A percentile compares a stretch with the other conserved stretches of the same genome.
Evolutionary conservation across 2,888 invertebrate species (phyloP).

Genomic region (Drosophila peninsularis): DNA sequence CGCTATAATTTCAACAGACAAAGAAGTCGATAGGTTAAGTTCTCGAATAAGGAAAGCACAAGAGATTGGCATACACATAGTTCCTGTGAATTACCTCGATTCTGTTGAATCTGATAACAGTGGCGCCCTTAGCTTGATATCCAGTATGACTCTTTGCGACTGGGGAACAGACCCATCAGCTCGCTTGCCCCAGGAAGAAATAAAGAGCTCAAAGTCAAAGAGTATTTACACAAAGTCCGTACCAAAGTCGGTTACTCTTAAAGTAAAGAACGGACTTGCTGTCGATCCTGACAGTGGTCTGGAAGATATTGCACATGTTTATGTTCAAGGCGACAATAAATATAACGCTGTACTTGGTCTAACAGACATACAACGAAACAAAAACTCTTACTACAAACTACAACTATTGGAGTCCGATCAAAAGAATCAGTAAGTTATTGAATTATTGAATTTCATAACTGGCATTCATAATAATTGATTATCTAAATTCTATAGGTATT

Average conservation of each 20-base stretch:
- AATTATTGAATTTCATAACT: not conserved
- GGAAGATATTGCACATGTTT: conserved; percentile 92
- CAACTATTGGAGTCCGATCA: conserved; percentile 93
- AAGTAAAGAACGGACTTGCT: conserved; percentile 92
- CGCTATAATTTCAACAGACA: conserved; percentile 90
- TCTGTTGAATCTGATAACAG: conserved; percentile 87
- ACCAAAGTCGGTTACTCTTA: conserved; percentile 88
- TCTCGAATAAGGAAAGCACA: conserved; percentile 88
- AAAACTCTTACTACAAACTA: conserved; percentile 97
- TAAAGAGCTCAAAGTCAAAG: conserved; percentile 87
- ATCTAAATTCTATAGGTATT: conserved; percentile 86
- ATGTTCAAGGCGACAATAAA: conserved; percentile 86
- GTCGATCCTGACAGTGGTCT: conserved; percentile 96
- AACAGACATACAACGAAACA: conserved; percentile 93
- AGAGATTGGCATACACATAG: conserved; percentile 90
- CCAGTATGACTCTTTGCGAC: conserved; percentile 90
- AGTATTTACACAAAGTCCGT: conserved; percentile 87
- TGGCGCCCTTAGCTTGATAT: conserved; percentile 88
- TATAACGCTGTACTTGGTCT: conserved; percentile 93
- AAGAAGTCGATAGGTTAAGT: conserved; percentile 89
- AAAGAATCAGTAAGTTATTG: conserved; percentile 85
- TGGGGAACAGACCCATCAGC: conserved; percentile 91
- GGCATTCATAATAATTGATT: too few species aligned
- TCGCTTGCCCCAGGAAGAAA: conserved; percentile 85
- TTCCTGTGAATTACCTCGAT: conserved; percentile 91